phyloP scores from a whole-genome alignment of 2,113 vertebrate species.

The Trogon melanurus region DNA sequence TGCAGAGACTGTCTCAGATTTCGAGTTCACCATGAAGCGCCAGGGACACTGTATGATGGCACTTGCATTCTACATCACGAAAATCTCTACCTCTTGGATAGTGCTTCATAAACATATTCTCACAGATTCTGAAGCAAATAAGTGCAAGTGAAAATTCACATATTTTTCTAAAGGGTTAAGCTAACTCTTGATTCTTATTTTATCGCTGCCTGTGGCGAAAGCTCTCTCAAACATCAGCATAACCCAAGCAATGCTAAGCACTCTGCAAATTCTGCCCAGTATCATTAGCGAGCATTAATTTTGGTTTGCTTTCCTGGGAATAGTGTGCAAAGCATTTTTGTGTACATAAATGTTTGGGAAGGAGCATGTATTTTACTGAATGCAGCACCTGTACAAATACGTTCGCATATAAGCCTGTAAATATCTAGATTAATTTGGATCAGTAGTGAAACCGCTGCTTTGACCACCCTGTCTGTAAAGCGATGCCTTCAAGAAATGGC shows the following conservation, averaged over 20 bases:
- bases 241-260: background rate
- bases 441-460: background rate
- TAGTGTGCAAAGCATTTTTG: background rate
- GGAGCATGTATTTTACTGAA: background rate
- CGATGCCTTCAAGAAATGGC: background rate
- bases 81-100: background rate
- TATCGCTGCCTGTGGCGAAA: background rate
- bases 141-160: background rate
- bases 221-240: background rate
- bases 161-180: background rate
- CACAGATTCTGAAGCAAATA: background rate
- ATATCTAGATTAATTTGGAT: background rate
- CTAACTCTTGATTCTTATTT: background rate
- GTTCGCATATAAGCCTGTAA: background rate
- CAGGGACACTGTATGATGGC: background rate
- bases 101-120: background rate
- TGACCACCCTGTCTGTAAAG: constrained; percentile 9
- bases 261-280: background rate
- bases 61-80: background rate
- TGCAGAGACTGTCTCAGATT: background rate
- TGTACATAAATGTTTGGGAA: background rate
- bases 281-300: background rate
- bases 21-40: background rate
- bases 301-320: background rate
- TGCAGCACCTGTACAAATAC: background rate